These are phyloP conservation scores for Pachymerium ferrugineum DNA, from an alignment of 2,888 invertebrate genomes.

Conservation along the genomic window DNA sequence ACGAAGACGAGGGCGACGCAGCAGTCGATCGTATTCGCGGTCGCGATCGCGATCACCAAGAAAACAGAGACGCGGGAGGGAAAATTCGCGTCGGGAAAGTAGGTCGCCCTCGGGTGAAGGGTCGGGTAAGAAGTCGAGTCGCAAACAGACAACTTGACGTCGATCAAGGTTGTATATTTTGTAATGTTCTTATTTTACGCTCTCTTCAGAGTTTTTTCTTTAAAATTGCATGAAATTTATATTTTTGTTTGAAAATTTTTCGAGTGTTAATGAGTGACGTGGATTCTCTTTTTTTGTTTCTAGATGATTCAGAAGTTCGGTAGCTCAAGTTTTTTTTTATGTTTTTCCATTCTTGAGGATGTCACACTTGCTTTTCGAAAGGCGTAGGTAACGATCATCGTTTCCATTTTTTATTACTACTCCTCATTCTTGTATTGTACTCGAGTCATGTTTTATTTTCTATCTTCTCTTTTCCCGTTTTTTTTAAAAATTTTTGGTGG, in stretches of 20 bases:
- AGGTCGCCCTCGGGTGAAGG: constrained; percentile 38
- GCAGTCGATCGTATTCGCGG: constrained; percentile 28
- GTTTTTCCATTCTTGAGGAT: no score
- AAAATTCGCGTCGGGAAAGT: constrained; percentile 30
- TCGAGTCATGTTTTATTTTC: not conserved
- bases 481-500: not conserved
- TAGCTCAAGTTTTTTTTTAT: no score
- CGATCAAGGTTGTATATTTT: constrained; percentile 43
- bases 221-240: no score
- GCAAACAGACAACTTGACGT: constrained; percentile 46
- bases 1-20: not conserved
- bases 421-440: not conserved
- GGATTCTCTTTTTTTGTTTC: not conserved
- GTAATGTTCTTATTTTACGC: not conserved
- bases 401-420: not conserved
- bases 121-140: constrained; percentile 47
- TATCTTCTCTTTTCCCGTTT: not conserved
- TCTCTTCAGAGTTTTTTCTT: no score
- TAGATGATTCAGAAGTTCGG: not conserved
- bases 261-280: no score
- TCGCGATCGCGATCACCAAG: constrained; percentile 30
- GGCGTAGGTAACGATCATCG: constrained; percentile 16
- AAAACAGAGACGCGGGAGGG: constrained; percentile 9
- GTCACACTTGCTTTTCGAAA: no score
- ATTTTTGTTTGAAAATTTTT: no score